These are phyloP conservation scores for Macrophya annulata DNA, from an alignment of 2,888 invertebrate genomes.

Conservation along the genomic window DNA sequence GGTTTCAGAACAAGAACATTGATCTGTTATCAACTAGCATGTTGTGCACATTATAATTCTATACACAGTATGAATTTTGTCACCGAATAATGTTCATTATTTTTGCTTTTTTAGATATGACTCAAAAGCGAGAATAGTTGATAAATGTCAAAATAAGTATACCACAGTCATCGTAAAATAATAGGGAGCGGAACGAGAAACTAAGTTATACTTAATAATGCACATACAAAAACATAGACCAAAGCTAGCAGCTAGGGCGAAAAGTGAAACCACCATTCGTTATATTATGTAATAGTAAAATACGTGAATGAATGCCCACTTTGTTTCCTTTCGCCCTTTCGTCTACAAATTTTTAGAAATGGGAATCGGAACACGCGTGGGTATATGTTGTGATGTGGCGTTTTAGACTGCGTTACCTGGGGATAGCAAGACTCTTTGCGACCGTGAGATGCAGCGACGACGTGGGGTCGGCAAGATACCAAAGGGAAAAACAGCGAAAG, in stretches of 20 bases:
- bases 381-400: too few relatives aligned
- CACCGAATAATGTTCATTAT: neutral
- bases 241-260: neutral
- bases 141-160: neutral
- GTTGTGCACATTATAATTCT: conserved; percentile 42
- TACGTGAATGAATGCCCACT: too few relatives aligned
- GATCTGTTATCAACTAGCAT: neutral
- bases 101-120: neutral
- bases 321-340: too few relatives aligned
- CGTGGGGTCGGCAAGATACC: neutral
- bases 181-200: neutral
- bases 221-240: neutral
- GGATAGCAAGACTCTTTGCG: too few relatives aligned
- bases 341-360: too few relatives aligned
- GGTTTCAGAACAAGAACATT: neutral
- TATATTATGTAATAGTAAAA: neutral
- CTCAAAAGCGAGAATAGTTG: neutral
- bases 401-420: too few relatives aligned
- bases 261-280: neutral
- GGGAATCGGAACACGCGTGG: too few relatives aligned
- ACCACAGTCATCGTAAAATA: neutral
- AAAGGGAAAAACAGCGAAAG: neutral
- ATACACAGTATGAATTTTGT: conserved; percentile 41
- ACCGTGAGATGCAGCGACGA: neutral
- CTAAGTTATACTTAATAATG: neutral